A percentile compares a stretch with the other conserved stretches of the same genome.
These are phyloP conservation scores for Sycophaga agraensis DNA, from an alignment of 1,140 invertebrate species.

Conservation along the genomic window DNA sequence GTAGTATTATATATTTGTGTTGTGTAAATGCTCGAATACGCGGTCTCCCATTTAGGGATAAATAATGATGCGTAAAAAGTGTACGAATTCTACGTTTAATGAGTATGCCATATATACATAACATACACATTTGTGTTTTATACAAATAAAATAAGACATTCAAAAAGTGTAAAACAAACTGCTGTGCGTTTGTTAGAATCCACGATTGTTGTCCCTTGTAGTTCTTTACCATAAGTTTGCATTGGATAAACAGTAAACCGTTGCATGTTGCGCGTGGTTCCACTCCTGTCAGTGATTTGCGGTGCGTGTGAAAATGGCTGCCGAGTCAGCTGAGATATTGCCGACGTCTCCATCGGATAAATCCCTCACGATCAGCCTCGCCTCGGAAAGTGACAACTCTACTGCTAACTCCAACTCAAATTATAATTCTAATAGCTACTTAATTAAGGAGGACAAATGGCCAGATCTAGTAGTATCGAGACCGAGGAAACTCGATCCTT, in stretches of 20 bases:
- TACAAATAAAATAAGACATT: no score
- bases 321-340: constrained; percentile 55
- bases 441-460: constrained; percentile 61
- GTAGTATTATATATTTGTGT: no score
- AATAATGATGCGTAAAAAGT: no score
- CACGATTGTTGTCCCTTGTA: no score
- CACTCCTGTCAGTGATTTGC: constrained; percentile 28
- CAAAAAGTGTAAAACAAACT: no score
- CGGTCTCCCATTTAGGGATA: no score
- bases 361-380: constrained; percentile 49
- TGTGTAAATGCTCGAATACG: no score
- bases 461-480: constrained; percentile 58
- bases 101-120: no score
- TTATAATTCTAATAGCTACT: constrained; percentile 56
- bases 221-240: no score
- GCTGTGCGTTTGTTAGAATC: no score
- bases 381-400: constrained; percentile 52
- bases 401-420: constrained; percentile 45
- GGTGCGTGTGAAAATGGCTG: constrained; percentile 54
- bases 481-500: constrained; percentile 52
- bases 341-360: constrained; percentile 59
- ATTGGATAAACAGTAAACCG: background rate
- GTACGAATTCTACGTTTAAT: no score
- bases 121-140: no score
- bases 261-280: constrained; percentile 17